A percentile compares a stretch with the other conserved stretches of the same genome.
Evolutionary conservation across 2,888 invertebrate species (phyloP).

Genomic region (Epinotia ramella): DNA sequence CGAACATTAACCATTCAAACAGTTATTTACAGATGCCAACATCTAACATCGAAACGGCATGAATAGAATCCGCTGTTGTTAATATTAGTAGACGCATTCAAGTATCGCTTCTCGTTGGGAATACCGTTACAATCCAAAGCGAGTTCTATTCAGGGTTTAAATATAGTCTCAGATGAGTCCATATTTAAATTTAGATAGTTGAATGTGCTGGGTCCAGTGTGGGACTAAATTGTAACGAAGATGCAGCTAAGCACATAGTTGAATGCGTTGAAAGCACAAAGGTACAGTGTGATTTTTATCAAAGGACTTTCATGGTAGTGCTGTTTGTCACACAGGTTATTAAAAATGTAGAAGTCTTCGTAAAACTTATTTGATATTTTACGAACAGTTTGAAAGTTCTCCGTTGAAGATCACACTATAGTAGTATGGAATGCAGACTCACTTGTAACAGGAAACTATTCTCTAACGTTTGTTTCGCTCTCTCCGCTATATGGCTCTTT

Average conservation of each 20-base stretch:
- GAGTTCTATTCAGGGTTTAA: slow-evolving; percentile 9
- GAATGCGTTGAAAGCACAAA: slow-evolving; percentile 58
- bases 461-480: slow-evolving; percentile 83
- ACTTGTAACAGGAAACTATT: slow-evolving; percentile 84
- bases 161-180: slow-evolving; percentile 29
- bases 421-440: slow-evolving; percentile 68
- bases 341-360: not conserved
- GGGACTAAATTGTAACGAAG: not conserved
- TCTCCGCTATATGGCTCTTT: slow-evolving; percentile 83
- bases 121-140: slow-evolving; percentile 24
- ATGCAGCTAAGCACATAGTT: slow-evolving; percentile 37
- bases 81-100: slow-evolving; percentile 39
- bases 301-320: not conserved
- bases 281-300: slow-evolving; percentile 12
- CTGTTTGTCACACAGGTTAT: not conserved
- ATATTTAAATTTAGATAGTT: slow-evolving; percentile 26
- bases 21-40: slow-evolving; percentile 39
- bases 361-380: not conserved
- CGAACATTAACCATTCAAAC: slow-evolving; percentile 35
- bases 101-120: slow-evolving; percentile 22
- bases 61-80: slow-evolving; percentile 29
- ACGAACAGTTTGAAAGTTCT: slow-evolving; percentile 7
- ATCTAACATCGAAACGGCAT: slow-evolving; percentile 27
- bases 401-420: slow-evolving; percentile 5
- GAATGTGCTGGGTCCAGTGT: not conserved